These are phyloP conservation scores for Xiphophorus hellerii DNA, from an alignment of 2,113 vertebrate genomes.

Conservation along the genomic window DNA sequence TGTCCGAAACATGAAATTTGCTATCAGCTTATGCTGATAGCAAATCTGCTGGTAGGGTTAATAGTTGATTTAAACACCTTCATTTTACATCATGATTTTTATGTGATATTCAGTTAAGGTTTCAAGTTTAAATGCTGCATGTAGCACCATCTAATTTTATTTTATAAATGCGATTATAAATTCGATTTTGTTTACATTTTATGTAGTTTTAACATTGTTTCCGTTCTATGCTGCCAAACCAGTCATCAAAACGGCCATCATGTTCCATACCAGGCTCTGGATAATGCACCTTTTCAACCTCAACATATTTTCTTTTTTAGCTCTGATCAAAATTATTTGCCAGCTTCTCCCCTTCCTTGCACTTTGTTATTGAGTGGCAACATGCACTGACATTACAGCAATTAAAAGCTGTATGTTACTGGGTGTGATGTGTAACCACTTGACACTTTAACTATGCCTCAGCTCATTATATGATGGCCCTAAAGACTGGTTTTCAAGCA, in stretches of 20 bases:
- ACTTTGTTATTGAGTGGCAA: slow-evolving; percentile 13
- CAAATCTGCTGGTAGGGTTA: slow-evolving; percentile 13
- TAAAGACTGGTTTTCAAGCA: slow-evolving; percentile 67
- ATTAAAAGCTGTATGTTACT: slow-evolving; percentile 45
- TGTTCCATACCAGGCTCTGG: not conserved
- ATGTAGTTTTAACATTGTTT: slow-evolving; percentile 5
- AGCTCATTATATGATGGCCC: slow-evolving; percentile 68
- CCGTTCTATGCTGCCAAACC: not conserved
- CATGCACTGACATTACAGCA: slow-evolving; percentile 24
- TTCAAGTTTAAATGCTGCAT: no score
- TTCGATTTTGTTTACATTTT: not conserved
- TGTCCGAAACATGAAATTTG: slow-evolving; percentile 64
- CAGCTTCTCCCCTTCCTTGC: not conserved
- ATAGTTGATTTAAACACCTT: not conserved
- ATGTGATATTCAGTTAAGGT: not conserved
- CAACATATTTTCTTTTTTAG: not conserved
- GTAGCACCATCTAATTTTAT: no score
- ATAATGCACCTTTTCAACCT: not conserved
- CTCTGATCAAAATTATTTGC: not conserved
- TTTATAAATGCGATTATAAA: no score
- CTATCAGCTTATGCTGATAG: slow-evolving; percentile 49
- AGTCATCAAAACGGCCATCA: not conserved
- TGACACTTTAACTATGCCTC: slow-evolving; percentile 64
- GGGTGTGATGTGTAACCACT: slow-evolving; percentile 57
- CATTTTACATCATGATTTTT: not conserved